phyloP scores from a whole-genome alignment of 2,888 invertebrate genomes.

The Caenorhabditis sp. region DNA sequence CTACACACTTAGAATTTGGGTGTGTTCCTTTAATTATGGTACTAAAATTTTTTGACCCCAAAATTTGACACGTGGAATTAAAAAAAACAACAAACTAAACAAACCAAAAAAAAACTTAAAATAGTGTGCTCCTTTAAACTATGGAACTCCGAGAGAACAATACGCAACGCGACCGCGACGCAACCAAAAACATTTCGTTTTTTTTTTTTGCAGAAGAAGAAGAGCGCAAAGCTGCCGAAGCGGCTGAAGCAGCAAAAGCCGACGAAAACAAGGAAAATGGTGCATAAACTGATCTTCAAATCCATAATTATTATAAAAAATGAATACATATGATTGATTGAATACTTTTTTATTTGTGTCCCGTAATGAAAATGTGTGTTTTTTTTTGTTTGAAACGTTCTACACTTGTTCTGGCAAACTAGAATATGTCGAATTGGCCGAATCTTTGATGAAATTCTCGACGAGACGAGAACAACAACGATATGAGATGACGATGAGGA shows the following conservation, averaged over 20 bases:
- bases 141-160: no score
- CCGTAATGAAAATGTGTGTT: neutral
- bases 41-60: no score
- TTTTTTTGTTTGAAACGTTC: neutral
- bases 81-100: no score
- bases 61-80: no score
- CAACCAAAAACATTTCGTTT: no score
- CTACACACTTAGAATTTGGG: no score
- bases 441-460: slow-evolving; percentile 25
- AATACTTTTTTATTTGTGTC: neutral
- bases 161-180: no score
- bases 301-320: neutral
- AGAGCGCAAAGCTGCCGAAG: slow-evolving; percentile 50
- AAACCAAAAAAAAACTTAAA: no score
- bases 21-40: no score
- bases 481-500: slow-evolving; percentile 34
- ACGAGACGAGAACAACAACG: slow-evolving; percentile 40
- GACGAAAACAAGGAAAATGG: slow-evolving; percentile 44
- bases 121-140: no score
- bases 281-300: neutral
- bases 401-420: neutral
- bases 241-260: slow-evolving; percentile 34
- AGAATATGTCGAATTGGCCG: neutral
- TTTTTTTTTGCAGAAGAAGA: slow-evolving; percentile 52
- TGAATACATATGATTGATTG: neutral